Evolutionary conservation across 1,140 invertebrate species (phyloP), one percentile per base, ranked within the genome.

Genomic region (Drosophila simulans): DNA sequence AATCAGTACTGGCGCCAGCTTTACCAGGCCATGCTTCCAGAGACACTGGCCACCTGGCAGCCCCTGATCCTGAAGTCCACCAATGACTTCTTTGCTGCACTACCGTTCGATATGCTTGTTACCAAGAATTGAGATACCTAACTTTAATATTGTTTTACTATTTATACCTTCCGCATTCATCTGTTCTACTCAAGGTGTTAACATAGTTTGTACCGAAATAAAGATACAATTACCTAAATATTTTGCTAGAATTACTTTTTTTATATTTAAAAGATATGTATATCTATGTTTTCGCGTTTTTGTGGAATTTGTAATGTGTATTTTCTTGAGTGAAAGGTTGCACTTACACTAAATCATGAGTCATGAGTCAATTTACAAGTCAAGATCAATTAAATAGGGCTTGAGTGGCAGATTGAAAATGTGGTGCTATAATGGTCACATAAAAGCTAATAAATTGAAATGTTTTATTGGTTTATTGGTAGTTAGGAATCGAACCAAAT

Each of bases 1-100:
- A 92, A 92, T 53, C 86, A 92, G 52, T 83, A 92, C 37, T 92
- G 91, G 91, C 89, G 75, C 1, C 60, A 80, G 27, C 75, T 92
- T 0, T 92, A 91, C 31, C 65, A 84, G 66, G 64, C 81, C 2
- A 82, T 92, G 75, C 40, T 92, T 1, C 90, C 91, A 0, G 80
- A 92, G 40, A 92, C 91, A 0, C 45, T 90, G 54, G 66, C 77
- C 57, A 65, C 69, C 11, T 92, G 90, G 89, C 75, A 91, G 64
- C 91, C 91, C 0, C 7, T 90, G 13, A 56, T 92, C 25, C 27
- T 91, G 10, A 84, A 86, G 22, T 55, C 74, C 13, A 53, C 56
- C 5, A 92, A 92, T 55, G 80, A 90, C 48, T 92, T 92, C 64
- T 90, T 92, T 13, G 71, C 60, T 10, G 77, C 76, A 1, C 34